Evolutionary conservation across 2,797 vertebrate species (phyloP).

Genomic region (Tinamus major): DNA sequence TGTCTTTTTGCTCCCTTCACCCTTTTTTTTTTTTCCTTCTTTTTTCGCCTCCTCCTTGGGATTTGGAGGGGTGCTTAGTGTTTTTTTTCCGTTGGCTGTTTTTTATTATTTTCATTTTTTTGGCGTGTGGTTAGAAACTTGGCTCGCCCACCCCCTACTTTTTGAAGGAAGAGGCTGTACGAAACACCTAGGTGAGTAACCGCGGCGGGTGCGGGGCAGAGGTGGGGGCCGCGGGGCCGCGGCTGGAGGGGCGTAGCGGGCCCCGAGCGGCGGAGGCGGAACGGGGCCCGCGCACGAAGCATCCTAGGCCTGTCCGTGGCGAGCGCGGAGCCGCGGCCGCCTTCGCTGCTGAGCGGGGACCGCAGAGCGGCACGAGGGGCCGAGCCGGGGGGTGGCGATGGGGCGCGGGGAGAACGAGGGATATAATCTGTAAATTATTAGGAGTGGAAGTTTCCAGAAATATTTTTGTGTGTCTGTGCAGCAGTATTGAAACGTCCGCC

Average conservation of each 20-base stretch:
- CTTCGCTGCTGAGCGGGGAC: not conserved
- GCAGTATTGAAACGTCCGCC: slow-evolving; percentile 83
- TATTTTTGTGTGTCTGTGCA: slow-evolving; percentile 69
- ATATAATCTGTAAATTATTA: slow-evolving; percentile 72
- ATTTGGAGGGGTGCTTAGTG: not conserved
- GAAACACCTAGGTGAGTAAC: slow-evolving; percentile 58
- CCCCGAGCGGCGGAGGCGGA: not conserved
- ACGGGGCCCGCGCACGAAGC: slow-evolving; percentile 5
- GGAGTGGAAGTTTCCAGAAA: slow-evolving; percentile 83
- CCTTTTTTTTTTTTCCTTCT: no score
- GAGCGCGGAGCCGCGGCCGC: no score
- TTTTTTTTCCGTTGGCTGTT: not conserved
- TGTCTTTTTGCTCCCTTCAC: not conserved
- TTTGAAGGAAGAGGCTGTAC: slow-evolving; percentile 54
- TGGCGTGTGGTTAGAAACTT: slow-evolving; percentile 47
- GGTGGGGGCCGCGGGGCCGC: not conserved
- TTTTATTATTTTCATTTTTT: not conserved
- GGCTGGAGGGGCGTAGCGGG: not conserved
- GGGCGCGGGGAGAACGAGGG: not conserved
- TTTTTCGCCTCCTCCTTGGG: not conserved
- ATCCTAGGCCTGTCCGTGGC: not conserved
- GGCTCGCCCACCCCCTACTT: not conserved
- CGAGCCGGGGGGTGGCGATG: not conserved
- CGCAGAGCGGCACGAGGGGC: not conserved
- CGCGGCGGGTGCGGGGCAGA: not conserved